Evolutionary conservation across 92 coral and sea anemone species (phyloP).

Genomic region (Porites lobata): DNA sequence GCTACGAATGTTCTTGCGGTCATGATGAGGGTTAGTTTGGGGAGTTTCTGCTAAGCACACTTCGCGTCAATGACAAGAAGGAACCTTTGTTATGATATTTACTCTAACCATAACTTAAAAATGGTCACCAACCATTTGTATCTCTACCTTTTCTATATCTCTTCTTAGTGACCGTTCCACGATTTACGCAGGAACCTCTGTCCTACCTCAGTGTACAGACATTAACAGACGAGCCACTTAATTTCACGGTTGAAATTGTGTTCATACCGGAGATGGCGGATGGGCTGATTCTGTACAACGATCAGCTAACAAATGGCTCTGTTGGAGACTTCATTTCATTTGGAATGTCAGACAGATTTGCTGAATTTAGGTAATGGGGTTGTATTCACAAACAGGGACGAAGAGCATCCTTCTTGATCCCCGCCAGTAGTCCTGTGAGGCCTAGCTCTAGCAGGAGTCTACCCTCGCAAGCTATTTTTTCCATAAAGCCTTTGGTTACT

Average conservation of each 20-base stretch:
- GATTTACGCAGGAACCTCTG: constrained; percentile 78
- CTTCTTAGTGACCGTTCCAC: constrained; percentile 78
- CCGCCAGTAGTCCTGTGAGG: no score
- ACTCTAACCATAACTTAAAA: not conserved
- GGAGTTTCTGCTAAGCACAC: not conserved
- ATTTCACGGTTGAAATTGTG: constrained; percentile 80
- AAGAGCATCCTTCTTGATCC: no score
- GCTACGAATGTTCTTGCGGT: no score
- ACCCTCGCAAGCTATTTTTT: no score
- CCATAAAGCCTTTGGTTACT: no score
- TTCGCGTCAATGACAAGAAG: not conserved
- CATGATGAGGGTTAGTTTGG: no score
- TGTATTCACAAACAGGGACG: not conserved
- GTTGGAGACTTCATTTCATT: constrained; percentile 82
- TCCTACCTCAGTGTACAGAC: constrained; percentile 77
- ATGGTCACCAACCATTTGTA: not conserved
- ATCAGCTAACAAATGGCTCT: constrained; percentile 68
- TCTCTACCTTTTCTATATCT: not conserved
- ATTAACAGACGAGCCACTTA: constrained; percentile 65
- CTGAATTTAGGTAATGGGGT: constrained; percentile 68
- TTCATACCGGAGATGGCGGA: constrained; percentile 81
- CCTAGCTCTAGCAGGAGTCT: no score
- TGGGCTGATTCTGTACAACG: constrained; percentile 86
- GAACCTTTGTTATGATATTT: not conserved
- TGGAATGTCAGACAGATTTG: constrained; percentile 87